A percentile compares a stretch with the other conserved stretches of the same genome.
Conservation (phyloP, 2,113 vertebrate genomes). For the Panurus biarmicus region DNA sequence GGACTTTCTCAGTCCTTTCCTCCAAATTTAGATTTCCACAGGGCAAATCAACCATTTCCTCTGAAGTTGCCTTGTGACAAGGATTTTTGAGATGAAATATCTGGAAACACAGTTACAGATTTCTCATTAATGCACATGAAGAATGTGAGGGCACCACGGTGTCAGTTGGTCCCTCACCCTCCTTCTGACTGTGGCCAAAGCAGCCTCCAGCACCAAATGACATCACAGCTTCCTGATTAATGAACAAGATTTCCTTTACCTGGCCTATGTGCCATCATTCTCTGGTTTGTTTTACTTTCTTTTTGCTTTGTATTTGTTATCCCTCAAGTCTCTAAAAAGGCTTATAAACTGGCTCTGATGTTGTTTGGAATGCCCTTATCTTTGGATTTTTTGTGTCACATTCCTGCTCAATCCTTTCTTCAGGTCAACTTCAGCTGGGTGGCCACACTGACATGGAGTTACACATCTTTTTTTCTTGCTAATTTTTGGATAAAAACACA, state of each 20-base stretch:
- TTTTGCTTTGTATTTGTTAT: background rate
- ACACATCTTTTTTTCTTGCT: background rate
- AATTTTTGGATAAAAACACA: background rate
- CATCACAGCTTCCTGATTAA: background rate
- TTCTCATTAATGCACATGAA: background rate
- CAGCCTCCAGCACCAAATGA: background rate
- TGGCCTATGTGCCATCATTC: background rate
- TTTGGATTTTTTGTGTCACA: background rate
- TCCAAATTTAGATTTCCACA: background rate
- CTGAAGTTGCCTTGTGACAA: background rate
- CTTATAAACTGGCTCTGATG: background rate
- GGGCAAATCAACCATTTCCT: background rate
- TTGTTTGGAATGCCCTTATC: background rate
- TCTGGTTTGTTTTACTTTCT: background rate
- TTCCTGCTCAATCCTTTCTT: background rate
- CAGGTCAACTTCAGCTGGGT: background rate
- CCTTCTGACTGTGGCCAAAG: background rate
- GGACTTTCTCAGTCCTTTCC: background rate
- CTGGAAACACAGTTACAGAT: background rate
- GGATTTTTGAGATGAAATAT: background rate
- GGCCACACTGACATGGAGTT: background rate
- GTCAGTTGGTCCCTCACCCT: background rate
- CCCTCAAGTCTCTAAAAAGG: background rate
- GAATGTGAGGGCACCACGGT: rapidly evolving
- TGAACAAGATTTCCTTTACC: background rate